Base-by-base conservation (phyloP, 2,797 vertebrate species). In the Taenioides sp. region DNA sequence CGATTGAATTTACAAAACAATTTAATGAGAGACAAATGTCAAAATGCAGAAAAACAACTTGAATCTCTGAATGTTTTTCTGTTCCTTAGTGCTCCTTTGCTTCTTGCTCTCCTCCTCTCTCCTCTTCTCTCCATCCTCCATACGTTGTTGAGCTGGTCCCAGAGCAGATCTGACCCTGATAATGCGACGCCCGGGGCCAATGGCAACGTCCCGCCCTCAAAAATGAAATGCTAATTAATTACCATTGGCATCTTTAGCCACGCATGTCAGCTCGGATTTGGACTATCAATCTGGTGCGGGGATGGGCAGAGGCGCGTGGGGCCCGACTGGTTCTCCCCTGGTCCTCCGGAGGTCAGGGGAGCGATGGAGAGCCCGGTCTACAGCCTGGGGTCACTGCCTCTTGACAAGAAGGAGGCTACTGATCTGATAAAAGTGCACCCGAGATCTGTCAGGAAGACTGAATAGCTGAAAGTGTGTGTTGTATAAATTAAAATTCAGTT, bases 211-310 rank as follows among this genome's bases (percentile, higher is more conserved):
- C 95, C 95, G 90, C 93, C 89, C 92, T 95, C 95, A 95, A 95
- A 40, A 97, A 96, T 96, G 94, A 96, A 95, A 96, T 95, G 94
- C 94, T 98, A 98, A 98, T 98, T 98, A 97, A 98, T 97, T 97
- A 97, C 93, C 94, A 94, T 95, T 97, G 96, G 96, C 96, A 96
- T 96, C 95, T 96, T 97, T 96, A 94, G 94, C 93, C 91, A 93
- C 92, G 95, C 92, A 90, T 96, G 96, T 97, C 96, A 95, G 93
- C 95, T 96, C 95, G 91, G 91, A 96, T 98, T 96, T 96, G 94
- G 92, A 91, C 93, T 94, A 94, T 96, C 93, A 95, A 88, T 92
- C 89, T 93, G 92, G 87, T 90, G 77, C 57, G 76, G 82, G 87
- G 89, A 92, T 90, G 91, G 92, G 91, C 84, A 40, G 80, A 87